Evolutionary conservation across 1,140 invertebrate genomes (phyloP).

Genomic region (Rhysida immarginata): DNA sequence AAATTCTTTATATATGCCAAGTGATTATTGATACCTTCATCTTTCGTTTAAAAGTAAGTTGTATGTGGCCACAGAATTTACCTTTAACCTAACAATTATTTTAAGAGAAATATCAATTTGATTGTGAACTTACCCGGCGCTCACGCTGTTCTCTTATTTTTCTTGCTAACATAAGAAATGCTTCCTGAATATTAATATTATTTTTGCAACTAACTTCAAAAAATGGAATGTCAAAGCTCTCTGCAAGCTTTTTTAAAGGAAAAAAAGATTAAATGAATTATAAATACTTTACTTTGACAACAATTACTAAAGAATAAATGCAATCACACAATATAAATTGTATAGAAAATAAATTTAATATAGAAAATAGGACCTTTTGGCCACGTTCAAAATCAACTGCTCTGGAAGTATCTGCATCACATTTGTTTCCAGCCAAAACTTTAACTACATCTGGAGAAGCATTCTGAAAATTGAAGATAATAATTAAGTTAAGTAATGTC

Average conservation of each 20-base stretch:
- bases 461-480: slow-evolving; percentile 44
- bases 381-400: slow-evolving; percentile 59
- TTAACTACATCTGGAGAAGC: slow-evolving; percentile 70
- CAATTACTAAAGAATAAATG: slow-evolving; percentile 4
- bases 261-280: no score
- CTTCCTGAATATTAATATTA: slow-evolving; percentile 76
- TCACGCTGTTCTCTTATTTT: slow-evolving; percentile 63
- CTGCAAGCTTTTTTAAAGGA: no score
- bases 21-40: no score
- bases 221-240: slow-evolving; percentile 80
- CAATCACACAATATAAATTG: background rate
- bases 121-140: slow-evolving; percentile 45
- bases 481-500: no score
- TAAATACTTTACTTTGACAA: no score
- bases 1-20: no score
- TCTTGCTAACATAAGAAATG: slow-evolving; percentile 62
- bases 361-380: no score
- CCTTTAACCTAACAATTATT: no score
- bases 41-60: no score
- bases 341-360: no score
- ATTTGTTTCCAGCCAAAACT: slow-evolving; percentile 69
- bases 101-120: no score
- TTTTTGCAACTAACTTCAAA: slow-evolving; percentile 84
- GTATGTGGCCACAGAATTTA: no score
- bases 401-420: slow-evolving; percentile 52